Evolutionary conservation across 1,140 invertebrate genomes (phyloP).

Genomic region (Melipona quadrifasciata): DNA sequence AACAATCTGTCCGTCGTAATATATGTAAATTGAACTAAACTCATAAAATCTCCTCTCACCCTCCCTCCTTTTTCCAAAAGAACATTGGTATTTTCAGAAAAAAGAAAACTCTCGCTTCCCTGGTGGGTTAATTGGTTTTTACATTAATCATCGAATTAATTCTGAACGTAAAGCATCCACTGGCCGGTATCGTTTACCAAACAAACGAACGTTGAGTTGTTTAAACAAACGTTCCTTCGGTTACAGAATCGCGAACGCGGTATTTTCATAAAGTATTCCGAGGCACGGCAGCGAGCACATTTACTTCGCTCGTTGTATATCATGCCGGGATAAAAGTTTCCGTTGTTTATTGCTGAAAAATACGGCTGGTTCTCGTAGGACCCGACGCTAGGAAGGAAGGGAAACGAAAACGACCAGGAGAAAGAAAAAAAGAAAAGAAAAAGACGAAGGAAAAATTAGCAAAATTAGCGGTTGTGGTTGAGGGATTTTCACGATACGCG

Average conservation of each 20-base stretch:
- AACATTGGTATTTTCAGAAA: not conserved
- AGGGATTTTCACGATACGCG: constrained; percentile 35
- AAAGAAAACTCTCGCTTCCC: not conserved
- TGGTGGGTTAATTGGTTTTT: not conserved
- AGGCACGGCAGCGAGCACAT: constrained; percentile 23
- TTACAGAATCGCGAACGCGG: constrained; percentile 16
- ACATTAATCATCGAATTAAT: constrained; percentile 1
- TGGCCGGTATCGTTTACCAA: not conserved
- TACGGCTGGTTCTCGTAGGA: constrained; percentile 6
- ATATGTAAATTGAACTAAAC: not conserved
- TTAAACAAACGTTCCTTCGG: constrained; percentile 25
- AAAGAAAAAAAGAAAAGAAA: not conserved
- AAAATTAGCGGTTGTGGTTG: constrained; percentile 49
- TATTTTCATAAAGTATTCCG: constrained; percentile 60
- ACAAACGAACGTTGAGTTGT: not conserved
- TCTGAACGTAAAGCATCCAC: not conserved
- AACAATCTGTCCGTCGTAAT: too few relatives aligned
- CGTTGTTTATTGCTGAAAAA: constrained; percentile 53
- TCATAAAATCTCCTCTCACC: not conserved
- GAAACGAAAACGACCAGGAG: not conserved
- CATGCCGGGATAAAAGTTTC: constrained; percentile 49
- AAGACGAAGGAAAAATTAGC: constrained; percentile 38
- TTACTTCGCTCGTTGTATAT: constrained; percentile 48
- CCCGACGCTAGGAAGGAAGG: not conserved
- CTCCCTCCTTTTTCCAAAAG: too few relatives aligned